Evolutionary conservation across 2,113 vertebrate genomes (phyloP).

Genomic region (Cyprinodon variegatus): DNA sequence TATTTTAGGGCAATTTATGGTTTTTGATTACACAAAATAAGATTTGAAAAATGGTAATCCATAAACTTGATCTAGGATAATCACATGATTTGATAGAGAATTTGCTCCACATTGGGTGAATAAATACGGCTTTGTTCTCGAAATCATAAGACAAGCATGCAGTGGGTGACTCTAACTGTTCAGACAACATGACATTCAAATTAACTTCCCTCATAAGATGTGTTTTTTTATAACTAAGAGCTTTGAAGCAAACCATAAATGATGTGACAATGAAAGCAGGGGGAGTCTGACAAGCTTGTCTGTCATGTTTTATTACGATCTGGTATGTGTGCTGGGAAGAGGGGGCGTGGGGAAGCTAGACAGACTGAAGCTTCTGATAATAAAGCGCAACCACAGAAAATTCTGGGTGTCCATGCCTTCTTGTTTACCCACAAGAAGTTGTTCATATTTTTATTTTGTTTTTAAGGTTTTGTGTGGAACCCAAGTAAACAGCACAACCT

Average conservation of each 20-base stretch:
- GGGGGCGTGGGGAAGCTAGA: conserved; percentile 21
- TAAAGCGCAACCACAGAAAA: conserved; percentile 37
- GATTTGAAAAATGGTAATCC: conserved; percentile 2
- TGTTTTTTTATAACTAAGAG: conserved; percentile 1
- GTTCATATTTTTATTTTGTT: neutral
- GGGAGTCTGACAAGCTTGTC: conserved; percentile 19
- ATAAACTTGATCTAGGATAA: conserved; percentile 16
- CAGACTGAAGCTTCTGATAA: conserved; percentile 46
- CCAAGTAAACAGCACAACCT: conserved; percentile 13
- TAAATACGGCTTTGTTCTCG: conserved; percentile 55
- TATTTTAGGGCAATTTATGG: neutral
- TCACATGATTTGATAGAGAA: conserved; percentile 44
- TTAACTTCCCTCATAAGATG: conserved; percentile 7
- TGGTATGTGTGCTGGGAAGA: conserved; percentile 38
- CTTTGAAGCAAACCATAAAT: neutral
- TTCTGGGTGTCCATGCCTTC: conserved; percentile 22
- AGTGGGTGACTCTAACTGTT: conserved; percentile 29
- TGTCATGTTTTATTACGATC: conserved; percentile 44
- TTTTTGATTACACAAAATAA: neutral
- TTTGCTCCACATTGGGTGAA: conserved; percentile 39
- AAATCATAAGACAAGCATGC: conserved; percentile 60
- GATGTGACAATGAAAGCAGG: neutral
- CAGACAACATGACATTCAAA: conserved; percentile 32
- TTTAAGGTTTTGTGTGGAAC: conserved; percentile 16
- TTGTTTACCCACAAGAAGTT: conserved; percentile 7